Base-by-base conservation (phyloP, 2,797 vertebrate genomes). In the Scomberomorus guttatus region DNA sequence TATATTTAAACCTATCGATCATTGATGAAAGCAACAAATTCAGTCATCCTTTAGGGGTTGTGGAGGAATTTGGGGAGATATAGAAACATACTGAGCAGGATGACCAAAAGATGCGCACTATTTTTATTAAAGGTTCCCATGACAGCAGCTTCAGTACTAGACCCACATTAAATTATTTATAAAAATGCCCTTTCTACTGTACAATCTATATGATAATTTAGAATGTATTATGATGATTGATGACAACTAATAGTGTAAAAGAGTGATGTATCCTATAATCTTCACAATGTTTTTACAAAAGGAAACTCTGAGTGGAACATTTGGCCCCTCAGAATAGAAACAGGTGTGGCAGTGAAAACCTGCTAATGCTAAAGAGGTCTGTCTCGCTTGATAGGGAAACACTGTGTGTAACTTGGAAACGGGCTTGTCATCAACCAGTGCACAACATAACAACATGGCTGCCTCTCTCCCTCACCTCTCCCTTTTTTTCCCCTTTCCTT, bases 271-370 rank as follows among this genome's bases (percentile, higher is more conserved):
- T 32, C 42, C 42, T 82, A 63, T n/a, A 54, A 54, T 76, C 11
- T 48, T 78, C 32, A 20, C 29, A 51, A 11, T 72, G 29, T 32
- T 76, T 64, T 77, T 34, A 37, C n/a, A 51, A 77, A 62, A 72
- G 65, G 74, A 86, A 82, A 64, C 57, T 57, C 57, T 60, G 67
- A 90, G 72, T 90, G 87, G 89, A 89, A 83, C 76, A 80, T 87
- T 74, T 66, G 48, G 62, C 34, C 67, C 44, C 78, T 91, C 79
- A 88, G 89, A 91, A 93, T 86, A 92, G 88, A 91, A 82, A 80
- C 90, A 89, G 93, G 91, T 92, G 92, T 85, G 89, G 83, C 60
- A 46, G 58, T 77, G 39, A 87, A 88, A 91, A 77, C 61, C 57
- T 14, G 24, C 2, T 46, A 65, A 64, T 62, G 27, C 20, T 56